phyloP scores from a whole-genome alignment of 2,113 vertebrate species.

The Gallinago jamesoni region DNA sequence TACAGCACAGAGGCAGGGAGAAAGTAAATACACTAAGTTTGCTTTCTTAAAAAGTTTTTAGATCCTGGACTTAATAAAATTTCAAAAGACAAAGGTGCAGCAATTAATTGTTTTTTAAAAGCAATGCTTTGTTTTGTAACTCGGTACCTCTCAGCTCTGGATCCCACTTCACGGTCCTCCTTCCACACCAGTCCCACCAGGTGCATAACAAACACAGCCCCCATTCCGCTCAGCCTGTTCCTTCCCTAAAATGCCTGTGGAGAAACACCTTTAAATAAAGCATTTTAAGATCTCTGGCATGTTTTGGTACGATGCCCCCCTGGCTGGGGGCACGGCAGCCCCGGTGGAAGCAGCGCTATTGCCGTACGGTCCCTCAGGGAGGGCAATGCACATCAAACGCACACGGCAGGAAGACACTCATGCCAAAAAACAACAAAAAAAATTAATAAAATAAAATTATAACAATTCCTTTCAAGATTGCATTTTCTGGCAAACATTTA shows the following conservation, averaged over 20 bases:
- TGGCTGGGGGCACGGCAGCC: constrained; percentile 12
- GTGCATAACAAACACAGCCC: neutral
- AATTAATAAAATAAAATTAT: neutral
- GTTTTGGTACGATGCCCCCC: constrained; percentile 48
- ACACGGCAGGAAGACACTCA: constrained; percentile 31
- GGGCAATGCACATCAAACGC: constrained; percentile 1
- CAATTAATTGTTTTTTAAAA: neutral
- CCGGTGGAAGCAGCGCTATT: constrained; percentile 17
- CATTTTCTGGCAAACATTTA: constrained; percentile 84
- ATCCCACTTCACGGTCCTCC: neutral
- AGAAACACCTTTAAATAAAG: constrained; percentile 42
- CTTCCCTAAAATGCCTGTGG: constrained; percentile 11
- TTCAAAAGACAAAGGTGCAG: neutral
- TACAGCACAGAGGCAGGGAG: neutral
- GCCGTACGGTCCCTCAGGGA: neutral
- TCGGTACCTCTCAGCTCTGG: neutral
- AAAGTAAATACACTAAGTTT: neutral
- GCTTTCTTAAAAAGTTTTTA: neutral
- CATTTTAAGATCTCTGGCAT: constrained; percentile 44
- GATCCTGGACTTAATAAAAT: neutral
- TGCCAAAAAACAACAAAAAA: neutral
- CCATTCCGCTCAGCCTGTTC: neutral
- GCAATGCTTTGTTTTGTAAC: neutral
- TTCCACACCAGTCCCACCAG: neutral
- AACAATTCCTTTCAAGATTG: neutral